A percentile compares a stretch with the other conserved stretches of the same genome.
phyloP scores from a whole-genome alignment of 2,888 invertebrate species.

The Agrochola macilenta region DNA sequence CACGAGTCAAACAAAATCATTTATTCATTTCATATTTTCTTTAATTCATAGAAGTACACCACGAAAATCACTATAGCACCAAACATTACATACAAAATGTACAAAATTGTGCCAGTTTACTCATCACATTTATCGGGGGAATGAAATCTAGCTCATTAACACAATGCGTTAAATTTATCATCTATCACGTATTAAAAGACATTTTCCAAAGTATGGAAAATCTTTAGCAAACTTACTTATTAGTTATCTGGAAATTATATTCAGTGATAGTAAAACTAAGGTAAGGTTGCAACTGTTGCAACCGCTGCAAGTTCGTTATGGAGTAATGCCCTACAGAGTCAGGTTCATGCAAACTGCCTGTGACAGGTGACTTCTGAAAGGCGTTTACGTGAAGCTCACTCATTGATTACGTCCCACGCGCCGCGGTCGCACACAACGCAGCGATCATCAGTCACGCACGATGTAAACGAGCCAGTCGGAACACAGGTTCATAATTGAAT shows the following conservation, averaged over 20 bases:
- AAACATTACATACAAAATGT: slow-evolving; percentile 89
- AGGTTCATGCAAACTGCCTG: neutral
- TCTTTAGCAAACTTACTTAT: slow-evolving; percentile 19
- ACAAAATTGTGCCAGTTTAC: slow-evolving; percentile 88
- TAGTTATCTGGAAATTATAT: slow-evolving; percentile 26
- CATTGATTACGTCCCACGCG: neutral
- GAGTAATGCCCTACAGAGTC: neutral
- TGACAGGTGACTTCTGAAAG: neutral
- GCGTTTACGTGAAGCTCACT: neutral
- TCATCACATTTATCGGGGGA: slow-evolving; percentile 65
- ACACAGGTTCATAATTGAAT: slow-evolving; percentile 35
- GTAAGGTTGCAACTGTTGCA: neutral
- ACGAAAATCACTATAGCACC: slow-evolving; percentile 89
- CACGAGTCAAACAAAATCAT: slow-evolving; percentile 23
- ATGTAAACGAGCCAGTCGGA: slow-evolving; percentile 40
- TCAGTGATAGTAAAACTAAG: neutral
- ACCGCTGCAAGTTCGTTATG: neutral
- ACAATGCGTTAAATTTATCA: slow-evolving; percentile 55
- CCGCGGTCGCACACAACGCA: neutral
- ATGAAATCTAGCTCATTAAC: slow-evolving; percentile 61
- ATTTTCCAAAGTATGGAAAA: slow-evolving; percentile 29
- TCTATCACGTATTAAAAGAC: slow-evolving; percentile 40
- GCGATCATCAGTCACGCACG: slow-evolving; percentile 12
- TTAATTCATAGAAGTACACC: slow-evolving; percentile 85
- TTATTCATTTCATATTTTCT: slow-evolving; percentile 61